phyloP scores from a whole-genome alignment of 2,888 invertebrate genomes.

The Rhyacophila evoluta region DNA sequence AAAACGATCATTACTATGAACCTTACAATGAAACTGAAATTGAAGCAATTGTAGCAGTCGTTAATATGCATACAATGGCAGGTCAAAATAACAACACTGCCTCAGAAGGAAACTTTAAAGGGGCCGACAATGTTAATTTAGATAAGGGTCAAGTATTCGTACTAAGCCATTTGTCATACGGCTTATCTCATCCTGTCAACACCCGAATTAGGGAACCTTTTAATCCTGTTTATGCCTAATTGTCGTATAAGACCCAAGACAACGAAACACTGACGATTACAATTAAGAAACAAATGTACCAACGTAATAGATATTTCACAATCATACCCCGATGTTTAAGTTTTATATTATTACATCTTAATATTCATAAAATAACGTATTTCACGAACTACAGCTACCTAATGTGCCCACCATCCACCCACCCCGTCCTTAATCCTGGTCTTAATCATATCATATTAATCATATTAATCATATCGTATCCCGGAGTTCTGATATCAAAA shows the following conservation, averaged over 20 bases:
- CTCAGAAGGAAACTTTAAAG: slow-evolving; percentile 29
- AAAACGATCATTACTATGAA: neutral
- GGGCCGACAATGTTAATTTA: slow-evolving; percentile 46
- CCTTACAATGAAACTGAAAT: slow-evolving; percentile 1
- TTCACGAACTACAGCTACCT: too few species aligned
- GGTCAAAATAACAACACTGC: slow-evolving; percentile 35
- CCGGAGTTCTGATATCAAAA: too few species aligned
- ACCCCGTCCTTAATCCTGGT: too few species aligned
- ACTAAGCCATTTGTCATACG: slow-evolving; percentile 48
- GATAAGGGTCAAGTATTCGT: slow-evolving; percentile 53
- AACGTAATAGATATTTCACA: neutral
- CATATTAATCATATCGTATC: too few species aligned
- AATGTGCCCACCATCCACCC: too few species aligned
- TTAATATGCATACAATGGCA: slow-evolving; percentile 2
- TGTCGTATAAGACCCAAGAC: slow-evolving; percentile 35
- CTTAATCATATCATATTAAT: too few species aligned
- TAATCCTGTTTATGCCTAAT: slow-evolving; percentile 42
- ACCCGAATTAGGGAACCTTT: slow-evolving; percentile 42
- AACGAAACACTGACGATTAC: slow-evolving; percentile 33
- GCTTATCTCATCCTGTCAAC: slow-evolving; percentile 48
- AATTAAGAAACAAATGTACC: slow-evolving; percentile 33
- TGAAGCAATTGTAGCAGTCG: neutral
- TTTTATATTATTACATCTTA: too few species aligned
- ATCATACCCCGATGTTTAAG: too few species aligned
- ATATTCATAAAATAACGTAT: too few species aligned